These are phyloP conservation scores for Punctoribates punctum DNA, from an alignment of 2,888 invertebrate species.

Conservation along the genomic window DNA sequence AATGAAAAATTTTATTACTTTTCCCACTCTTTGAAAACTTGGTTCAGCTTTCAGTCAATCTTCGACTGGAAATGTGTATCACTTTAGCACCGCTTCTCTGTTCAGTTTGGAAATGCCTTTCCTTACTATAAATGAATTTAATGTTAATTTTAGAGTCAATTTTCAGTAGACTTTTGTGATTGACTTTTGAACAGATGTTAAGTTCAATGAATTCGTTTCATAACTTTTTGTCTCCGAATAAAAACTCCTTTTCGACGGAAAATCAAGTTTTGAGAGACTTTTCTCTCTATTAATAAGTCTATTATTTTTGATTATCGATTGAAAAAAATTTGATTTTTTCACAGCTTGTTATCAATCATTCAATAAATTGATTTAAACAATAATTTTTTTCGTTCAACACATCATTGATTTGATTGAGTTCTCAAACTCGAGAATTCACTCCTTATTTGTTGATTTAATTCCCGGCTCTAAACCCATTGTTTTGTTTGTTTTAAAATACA, in stretches of 20 bases:
- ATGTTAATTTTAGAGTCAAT: background rate
- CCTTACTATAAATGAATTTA: background rate
- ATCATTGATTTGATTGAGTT: background rate
- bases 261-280: background rate
- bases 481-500: too few species aligned
- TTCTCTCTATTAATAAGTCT: background rate
- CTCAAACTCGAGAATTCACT: too few species aligned
- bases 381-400: background rate
- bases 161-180: background rate
- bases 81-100: background rate
- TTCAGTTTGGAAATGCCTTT: background rate
- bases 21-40: too few species aligned
- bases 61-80: too few species aligned
- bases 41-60: too few species aligned
- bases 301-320: background rate
- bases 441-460: too few species aligned
- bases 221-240: background rate
- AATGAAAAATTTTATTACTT: too few species aligned
- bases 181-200: slow-evolving; percentile 14
- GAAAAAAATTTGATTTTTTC: background rate
- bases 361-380: background rate
- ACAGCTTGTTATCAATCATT: background rate
- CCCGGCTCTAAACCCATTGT: too few species aligned
- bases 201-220: slow-evolving; percentile 11
- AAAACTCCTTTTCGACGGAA: background rate